Evolutionary conservation across 2,888 invertebrate species (phyloP), one percentile per base, ranked within the genome.

Genomic region (Metallyticus violacea): DNA sequence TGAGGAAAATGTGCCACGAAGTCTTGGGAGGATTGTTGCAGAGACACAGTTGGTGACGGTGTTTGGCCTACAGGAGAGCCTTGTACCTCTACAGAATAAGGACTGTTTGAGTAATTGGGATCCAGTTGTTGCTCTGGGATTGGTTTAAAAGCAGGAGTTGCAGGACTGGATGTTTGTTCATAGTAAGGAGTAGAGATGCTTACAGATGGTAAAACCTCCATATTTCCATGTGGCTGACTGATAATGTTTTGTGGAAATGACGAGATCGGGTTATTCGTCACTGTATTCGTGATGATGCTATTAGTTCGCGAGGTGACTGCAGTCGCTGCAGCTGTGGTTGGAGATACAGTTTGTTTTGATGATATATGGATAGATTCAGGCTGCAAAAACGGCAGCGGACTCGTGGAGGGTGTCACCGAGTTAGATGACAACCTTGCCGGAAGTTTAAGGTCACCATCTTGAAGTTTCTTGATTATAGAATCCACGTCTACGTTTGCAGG

Each of bases 361-460:
- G 28, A 26, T 26, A 81, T 22, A 6, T 85, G 77, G 7, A 76
- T 28, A 26, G 62, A 7, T 22, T 27, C 6, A 25, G 81, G 29
- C 25, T 85, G 85, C 22, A 27, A 81, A n/a, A 28, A 25, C 9
- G 26, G 29, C 0, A n/a, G 76, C 3, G 22, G 28, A 2, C 27
- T 85, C 25, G 85, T 26, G n/a, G 76, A 29, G 40, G 28, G 9
- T 3, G 28, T 81, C 40, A 40, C 30, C n/a, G 83, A 84, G 81
- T 82, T 29, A 25, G 85, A 81, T 27, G 81, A 40, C 28, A 77
- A 26, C 25, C 40, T 81, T 77, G 81, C 40, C 0, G 97, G 97
- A 83, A 97, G 90, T 90, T 97, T 96, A 30, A 97, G 94, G 90
- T 97, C 97, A 0, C 97, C 97, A 85, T 95, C 95, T 90, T 96